Base-by-base conservation (phyloP, 2,113 vertebrate species). In the Campylorhamphus procurvoides region DNA sequence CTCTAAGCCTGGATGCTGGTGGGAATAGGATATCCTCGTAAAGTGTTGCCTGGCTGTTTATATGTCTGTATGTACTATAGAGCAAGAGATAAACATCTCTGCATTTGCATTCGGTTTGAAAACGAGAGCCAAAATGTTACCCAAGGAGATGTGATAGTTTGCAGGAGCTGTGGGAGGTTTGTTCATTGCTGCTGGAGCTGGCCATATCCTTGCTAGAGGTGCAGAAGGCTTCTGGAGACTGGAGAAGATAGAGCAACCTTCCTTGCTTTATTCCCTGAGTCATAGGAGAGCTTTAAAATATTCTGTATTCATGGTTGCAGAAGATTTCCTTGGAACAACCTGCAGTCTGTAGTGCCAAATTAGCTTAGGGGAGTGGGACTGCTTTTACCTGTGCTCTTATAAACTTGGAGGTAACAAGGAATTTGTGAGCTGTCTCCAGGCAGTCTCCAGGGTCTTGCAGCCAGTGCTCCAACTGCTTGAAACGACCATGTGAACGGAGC, bases 81-180 rank as follows among this genome's bases (percentile, higher is more conserved):
- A 95, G 80, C 83, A 87, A 46, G 92, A 93, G 83, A 97, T 60
- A 94, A 96, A 96, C 64, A 71, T 60, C 86, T 58, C 85, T 92
- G 76, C 25, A 78, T 97, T 96, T 97, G 80, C 85, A 92, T 94
- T 96, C 89, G 39, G 37, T 50, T 87, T 49, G 92, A 84, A 84
- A 90, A 40, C 33, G n/a, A 2, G 55, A 84, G 83, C 28, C 88
- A 86, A 87, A 95, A 81, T 56, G 52, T 75, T 78, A 82, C 85
- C 92, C 52, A 33, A 93, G 79, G 93, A 96, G 79, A 90, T 25
- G 72, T 44, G 79, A 75, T 81, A 14, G 68, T 28, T 71, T 92
- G 55, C 62, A 74, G 82, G 74, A 87, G 58, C 40, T 66, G 92
- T 76, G 82, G 84, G 90, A 96, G 44, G 55, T 86, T 58, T 78